Conservation (phyloP, 1,140 invertebrate species). For the Heterodera schachtii region DNA sequence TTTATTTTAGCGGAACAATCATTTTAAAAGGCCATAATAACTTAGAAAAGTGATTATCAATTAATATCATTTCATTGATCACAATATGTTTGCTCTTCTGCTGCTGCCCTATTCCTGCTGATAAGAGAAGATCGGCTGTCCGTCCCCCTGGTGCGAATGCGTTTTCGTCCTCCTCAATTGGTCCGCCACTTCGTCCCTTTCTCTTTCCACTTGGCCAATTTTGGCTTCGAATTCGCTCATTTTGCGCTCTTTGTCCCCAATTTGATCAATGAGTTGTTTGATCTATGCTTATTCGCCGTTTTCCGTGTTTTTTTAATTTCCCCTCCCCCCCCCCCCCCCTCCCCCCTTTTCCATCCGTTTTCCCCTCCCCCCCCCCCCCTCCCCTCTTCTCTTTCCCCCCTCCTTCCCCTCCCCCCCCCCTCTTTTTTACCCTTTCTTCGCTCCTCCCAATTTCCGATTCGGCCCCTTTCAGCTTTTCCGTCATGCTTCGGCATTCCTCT, state of each 20-base stretch:
- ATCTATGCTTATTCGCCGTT: not conserved
- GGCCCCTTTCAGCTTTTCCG: not conserved
- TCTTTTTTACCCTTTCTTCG: not conserved
- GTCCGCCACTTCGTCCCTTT: conserved; percentile 4
- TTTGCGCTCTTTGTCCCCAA: not conserved
- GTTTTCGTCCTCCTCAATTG: not conserved
- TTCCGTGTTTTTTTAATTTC: not conserved
- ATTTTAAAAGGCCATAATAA: no score
- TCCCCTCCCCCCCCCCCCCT: not conserved
- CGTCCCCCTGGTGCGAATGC: conserved; percentile 13
- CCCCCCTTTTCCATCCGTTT: no score
- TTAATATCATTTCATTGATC: no score
- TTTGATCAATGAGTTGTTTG: not conserved
- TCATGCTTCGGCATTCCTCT: conserved; percentile 12
- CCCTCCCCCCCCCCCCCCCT: not conserved
- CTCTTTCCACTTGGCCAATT: conserved; percentile 17
- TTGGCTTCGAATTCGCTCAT: conserved; percentile 11
- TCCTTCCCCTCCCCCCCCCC: not conserved
- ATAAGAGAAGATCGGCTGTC: conserved; percentile 18
- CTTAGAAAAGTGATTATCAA: no score
- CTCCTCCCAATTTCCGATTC: not conserved
- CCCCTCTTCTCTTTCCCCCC: not conserved
- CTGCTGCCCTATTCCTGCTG: not conserved
- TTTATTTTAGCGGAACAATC: no score
- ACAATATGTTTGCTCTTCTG: not conserved